Percentiles rank a stretch among this genome's conserved stretches.
Evolutionary conservation across 2,113 vertebrate species (phyloP).

Genomic region (Ginglymostoma cirratum): DNA sequence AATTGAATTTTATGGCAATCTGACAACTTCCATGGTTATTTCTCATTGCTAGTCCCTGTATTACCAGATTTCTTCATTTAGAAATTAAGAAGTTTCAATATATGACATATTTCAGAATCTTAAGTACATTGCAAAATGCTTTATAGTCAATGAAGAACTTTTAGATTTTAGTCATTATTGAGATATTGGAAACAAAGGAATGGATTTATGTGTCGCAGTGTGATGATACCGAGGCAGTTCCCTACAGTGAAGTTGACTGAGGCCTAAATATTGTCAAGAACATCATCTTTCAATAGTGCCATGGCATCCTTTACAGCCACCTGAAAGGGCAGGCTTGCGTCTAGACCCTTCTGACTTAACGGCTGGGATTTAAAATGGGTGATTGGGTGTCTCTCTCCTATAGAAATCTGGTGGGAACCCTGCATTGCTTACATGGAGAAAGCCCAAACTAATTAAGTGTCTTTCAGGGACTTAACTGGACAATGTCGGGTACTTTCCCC

Average conservation of each 20-base stretch:
- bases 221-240: neutral
- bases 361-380: too few species aligned
- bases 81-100: neutral
- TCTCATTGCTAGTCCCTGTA: neutral
- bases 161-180: neutral
- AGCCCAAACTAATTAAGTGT: too few species aligned
- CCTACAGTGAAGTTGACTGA: neutral
- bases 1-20: neutral
- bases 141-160: neutral
- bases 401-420: too few species aligned
- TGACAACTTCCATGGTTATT: neutral
- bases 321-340: neutral
- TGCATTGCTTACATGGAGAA: too few species aligned
- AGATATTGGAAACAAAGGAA: neutral
- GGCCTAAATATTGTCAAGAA: neutral
- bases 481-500: too few species aligned
- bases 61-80: neutral
- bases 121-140: neutral
- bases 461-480: too few species aligned
- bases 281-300: neutral
- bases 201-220: neutral
- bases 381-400: too few species aligned
- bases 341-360: neutral
- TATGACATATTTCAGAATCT: neutral
- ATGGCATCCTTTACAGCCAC: neutral